Evolutionary conservation across 2,888 invertebrate species (phyloP), one percentile per base, ranked within the genome.

Genomic region (Eubasilissa splendida): DNA sequence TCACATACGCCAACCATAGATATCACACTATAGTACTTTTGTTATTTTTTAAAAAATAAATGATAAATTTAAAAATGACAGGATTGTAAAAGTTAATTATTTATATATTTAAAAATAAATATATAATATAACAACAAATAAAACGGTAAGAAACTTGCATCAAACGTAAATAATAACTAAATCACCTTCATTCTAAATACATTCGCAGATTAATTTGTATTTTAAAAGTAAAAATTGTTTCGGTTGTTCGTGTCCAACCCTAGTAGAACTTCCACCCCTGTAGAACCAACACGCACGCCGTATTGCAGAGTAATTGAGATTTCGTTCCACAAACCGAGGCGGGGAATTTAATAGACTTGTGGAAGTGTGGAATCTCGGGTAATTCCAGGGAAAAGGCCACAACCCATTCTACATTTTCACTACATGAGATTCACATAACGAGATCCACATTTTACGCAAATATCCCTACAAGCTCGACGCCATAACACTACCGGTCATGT

Each of bases 321-420:
- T 68, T 68, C 68, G 66, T n/a, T 66, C 50, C 53, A 14, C 68
- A 52, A 68, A 52, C 68, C 68, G 68, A 14, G 68, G 68, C 68
- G 68, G 10, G 66, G 42, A 68, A 68, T 68, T 14, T 68, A 68
- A 68, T 68, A 68, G 68, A 52, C 63, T 63, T 11, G 63, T 33
- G 10, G 63, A 22, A 53, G 52, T 68, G 68, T 68, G 52, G 68
- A 68, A 68, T 68, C 68, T 68, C 52, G 52, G 14, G 68, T 68
- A 68, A 68, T 68, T 14, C 68, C 22, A 22, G 68, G 9, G 68
- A 8, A 53, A 68, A 68, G 68, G 68, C 68, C 68, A 52, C 68
- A 52, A 68, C 10, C 68, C 68, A 68, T 68, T 68, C 50, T 14
- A 66, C 50, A 68, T n/a, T 68, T 68, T n/a, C 68, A 68, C 68